These are phyloP conservation scores for Oryzaephilus surinamensis DNA, from an alignment of 1,140 invertebrate species.

Conservation along the genomic window DNA sequence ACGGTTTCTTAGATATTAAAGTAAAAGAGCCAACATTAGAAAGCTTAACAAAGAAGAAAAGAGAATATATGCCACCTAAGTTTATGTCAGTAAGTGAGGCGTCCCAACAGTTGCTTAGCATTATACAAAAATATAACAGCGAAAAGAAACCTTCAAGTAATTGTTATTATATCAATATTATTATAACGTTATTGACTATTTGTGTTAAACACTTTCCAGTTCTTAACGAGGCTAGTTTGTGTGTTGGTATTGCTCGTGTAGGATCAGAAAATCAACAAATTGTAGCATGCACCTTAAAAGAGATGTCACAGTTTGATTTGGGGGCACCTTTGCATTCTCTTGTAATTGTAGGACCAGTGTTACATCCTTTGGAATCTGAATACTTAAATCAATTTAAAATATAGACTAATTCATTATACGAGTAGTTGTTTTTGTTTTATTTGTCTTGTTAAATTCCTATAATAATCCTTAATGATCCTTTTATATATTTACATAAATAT, in stretches of 20 bases:
- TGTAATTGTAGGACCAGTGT: slow-evolving; percentile 66
- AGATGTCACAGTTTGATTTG: slow-evolving; percentile 69
- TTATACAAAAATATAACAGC: slow-evolving; percentile 39
- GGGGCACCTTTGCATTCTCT: slow-evolving; percentile 89
- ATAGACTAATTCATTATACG: too few species aligned
- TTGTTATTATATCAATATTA: too few species aligned
- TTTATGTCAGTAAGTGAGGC: slow-evolving; percentile 89
- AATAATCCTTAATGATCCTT: too few species aligned
- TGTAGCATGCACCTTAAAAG: slow-evolving; percentile 53
- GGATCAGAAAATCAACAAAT: slow-evolving; percentile 80
- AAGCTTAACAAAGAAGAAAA: slow-evolving; percentile 80
- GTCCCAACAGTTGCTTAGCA: slow-evolving; percentile 67
- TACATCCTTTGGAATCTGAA: slow-evolving; percentile 89
- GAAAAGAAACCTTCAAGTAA: too few species aligned
- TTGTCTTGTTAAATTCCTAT: too few species aligned
- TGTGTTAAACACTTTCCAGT: too few species aligned
- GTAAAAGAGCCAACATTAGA: slow-evolving; percentile 96
- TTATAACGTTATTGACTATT: too few species aligned
- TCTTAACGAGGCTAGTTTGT: slow-evolving; percentile 13
- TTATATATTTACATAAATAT: too few species aligned
- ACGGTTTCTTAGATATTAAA: slow-evolving; percentile 82
- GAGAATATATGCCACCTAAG: slow-evolving; percentile 85
- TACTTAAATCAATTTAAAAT: slow-evolving; percentile 59
- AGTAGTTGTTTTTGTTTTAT: too few species aligned
- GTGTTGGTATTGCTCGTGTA: slow-evolving; percentile 71